phyloP scores from a whole-genome alignment of 2,113 vertebrate species.

The Acrocephalus kingi region DNA sequence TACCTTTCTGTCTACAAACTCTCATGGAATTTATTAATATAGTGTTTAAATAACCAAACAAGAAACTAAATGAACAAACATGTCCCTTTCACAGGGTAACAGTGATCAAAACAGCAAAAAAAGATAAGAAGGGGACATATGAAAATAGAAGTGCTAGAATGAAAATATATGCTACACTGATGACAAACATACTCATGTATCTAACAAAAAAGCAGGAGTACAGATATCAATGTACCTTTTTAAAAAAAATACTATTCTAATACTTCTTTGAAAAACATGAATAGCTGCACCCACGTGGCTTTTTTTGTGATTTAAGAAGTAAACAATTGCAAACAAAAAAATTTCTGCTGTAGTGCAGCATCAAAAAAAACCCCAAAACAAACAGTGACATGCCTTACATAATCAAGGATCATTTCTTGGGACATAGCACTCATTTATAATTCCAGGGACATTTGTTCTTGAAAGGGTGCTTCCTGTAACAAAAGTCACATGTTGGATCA shows the following conservation, averaged over 20 bases:
- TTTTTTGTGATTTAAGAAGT: background rate
- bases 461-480: background rate
- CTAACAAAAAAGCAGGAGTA: background rate
- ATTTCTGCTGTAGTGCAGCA: background rate
- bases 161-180: background rate
- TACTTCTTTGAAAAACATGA: background rate
- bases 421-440: background rate
- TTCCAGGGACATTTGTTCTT: background rate
- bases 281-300: background rate
- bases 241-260: background rate
- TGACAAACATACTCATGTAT: background rate
- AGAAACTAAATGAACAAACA: background rate
- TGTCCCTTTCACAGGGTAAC: background rate
- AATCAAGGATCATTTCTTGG: background rate
- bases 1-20: background rate
- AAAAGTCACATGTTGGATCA: background rate
- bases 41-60: background rate
- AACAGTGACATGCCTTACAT: background rate
- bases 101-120: background rate
- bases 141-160: background rate
- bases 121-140: background rate
- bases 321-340: background rate
- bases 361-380: background rate
- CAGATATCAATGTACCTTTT: background rate
- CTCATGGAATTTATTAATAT: background rate